Evolutionary conservation across 53 echinoderm and acorn worm species (phyloP), one percentile per base, ranked within the genome.

Genomic region (Astropecten irregularis): DNA sequence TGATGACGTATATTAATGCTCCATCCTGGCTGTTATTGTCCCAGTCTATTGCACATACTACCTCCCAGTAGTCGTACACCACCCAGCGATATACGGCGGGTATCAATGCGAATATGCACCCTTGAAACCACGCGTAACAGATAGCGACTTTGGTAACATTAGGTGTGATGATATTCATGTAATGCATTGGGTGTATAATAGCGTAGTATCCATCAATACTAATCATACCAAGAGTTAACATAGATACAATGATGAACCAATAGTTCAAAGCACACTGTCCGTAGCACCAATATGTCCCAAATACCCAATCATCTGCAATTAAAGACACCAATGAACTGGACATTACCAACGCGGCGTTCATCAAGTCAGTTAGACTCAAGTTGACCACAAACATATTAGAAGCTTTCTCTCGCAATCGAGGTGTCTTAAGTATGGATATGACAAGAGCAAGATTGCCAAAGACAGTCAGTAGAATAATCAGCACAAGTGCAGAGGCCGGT

Each of bases 41-140:
- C 85, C 85, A 85, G 20, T 59, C 65, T 21, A 85, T 74, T 11
- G 85, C 85, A 49, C 85, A 85, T 2, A 74, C 76, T 35, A 63
- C 64, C 25, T 85, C 85, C 85, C 85, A 74, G 18, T 85, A 73
- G n/a, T 85, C 85, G 38, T 85, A 85, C 34, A 74, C 71, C 16
- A 85, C 64, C 85, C 85, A 85, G 22, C 58, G 35, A 36, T 46
- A 46, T 9, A 73, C 21, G 1, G 60, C 62, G 1, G 85, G 85
- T 3, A 76, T 47, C 16, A 29, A 6, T 0, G 73, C 85, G 49
- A 85, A 85, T 4, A 52, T 63, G 5, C 73, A 25, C 22, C 73
- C 85, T 16, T 73, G 64, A 19, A 74, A 15, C 85, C 85, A 85
- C 31, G 76, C 20, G 11, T 64, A 85, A 11, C 57, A 30, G 27